Evolutionary conservation across 2,888 invertebrate genomes (phyloP).

Genomic region (Allophyes oxyacanthae): DNA sequence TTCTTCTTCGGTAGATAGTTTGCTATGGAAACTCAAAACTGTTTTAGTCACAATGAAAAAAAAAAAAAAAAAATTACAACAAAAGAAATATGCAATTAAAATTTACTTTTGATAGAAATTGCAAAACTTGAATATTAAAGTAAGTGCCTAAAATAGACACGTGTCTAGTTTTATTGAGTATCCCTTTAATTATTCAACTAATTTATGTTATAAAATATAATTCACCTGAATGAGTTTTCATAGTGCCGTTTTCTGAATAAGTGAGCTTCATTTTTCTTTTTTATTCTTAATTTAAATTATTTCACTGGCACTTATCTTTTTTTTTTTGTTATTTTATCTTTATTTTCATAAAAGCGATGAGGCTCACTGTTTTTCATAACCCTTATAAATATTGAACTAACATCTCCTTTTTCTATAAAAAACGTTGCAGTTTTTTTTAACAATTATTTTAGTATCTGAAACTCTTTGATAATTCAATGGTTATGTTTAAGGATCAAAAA

Average conservation of each 20-base stretch:
- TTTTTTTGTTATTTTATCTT: constrained; percentile 31
- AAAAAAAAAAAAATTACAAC: background rate
- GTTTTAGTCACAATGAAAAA: background rate
- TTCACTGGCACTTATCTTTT: constrained; percentile 35
- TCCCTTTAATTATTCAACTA: constrained; percentile 49
- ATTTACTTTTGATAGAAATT: background rate
- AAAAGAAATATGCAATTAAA: background rate
- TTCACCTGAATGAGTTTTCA: constrained; percentile 62
- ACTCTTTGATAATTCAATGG: constrained; percentile 5
- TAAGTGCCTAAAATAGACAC: constrained; percentile 19
- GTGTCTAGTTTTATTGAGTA: constrained; percentile 44
- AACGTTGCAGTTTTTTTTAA: no score
- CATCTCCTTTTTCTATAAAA: constrained; percentile 9
- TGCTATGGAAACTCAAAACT: constrained; percentile 65
- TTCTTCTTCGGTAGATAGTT: constrained; percentile 49
- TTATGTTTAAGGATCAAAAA: no score
- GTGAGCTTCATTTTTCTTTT: constrained; percentile 50
- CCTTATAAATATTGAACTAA: constrained; percentile 13
- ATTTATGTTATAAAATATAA: constrained; percentile 48
- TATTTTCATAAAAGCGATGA: constrained; percentile 23
- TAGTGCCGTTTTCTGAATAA: constrained; percentile 46
- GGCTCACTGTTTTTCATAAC: constrained; percentile 37
- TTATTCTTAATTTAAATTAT: constrained; percentile 45
- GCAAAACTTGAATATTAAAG: constrained; percentile 18
- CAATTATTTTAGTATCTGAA: constrained; percentile 8